Conservation (phyloP, 2,797 vertebrate species). For the Echeneis naucrates region DNA sequence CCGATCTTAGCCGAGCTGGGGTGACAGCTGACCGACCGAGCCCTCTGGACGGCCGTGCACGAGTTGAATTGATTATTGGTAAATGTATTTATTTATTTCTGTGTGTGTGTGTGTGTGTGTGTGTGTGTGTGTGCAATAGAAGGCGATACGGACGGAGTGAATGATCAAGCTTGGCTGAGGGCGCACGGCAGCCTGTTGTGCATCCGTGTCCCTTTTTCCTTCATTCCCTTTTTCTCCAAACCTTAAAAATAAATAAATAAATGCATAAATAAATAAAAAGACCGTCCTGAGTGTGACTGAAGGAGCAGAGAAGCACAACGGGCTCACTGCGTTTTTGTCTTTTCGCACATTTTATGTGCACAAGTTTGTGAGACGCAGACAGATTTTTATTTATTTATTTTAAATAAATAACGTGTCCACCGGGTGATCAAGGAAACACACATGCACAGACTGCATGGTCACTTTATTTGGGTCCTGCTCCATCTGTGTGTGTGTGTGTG, state of each 20-base stretch:
- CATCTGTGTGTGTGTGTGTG: not conserved
- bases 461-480: conserved; percentile 1
- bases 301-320: too few species aligned
- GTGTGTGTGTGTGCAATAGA: too few species aligned
- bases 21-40: conserved; percentile 34
- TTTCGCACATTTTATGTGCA: not conserved
- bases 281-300: too few species aligned
- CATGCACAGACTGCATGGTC: not conserved
- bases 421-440: conserved; percentile 54
- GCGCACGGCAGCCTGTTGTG: conserved; percentile 67
- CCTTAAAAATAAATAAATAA: too few species aligned
- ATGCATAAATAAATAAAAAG: too few species aligned
- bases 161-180: conserved; percentile 22
- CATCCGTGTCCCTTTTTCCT: conserved; percentile 3
- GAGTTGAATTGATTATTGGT: conserved; percentile 28
- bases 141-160: conserved; percentile 43
- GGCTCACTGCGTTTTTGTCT: not conserved
- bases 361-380: conserved; percentile 42
- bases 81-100: not conserved
- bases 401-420: conserved; percentile 51
- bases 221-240: not conserved
- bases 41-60: conserved; percentile 1
- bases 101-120: too few species aligned
- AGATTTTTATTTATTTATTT: too few species aligned
- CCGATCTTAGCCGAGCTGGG: too few species aligned